Evolutionary conservation across 2,113 vertebrate genomes (phyloP).

Genomic region (Nanorana parkeri): DNA sequence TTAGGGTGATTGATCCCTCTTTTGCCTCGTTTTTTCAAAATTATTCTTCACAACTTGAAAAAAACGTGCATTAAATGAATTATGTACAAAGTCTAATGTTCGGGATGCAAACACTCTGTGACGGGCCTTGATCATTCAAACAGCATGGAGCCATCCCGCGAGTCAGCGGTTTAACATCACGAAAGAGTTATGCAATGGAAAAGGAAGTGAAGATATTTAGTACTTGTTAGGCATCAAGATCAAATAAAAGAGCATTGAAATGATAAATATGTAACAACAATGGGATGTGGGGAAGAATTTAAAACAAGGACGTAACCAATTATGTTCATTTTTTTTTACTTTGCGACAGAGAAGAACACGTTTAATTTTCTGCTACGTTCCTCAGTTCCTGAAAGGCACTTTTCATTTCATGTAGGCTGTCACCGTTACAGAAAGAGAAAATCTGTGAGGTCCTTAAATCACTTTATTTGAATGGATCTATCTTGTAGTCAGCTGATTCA

Average conservation of each 20-base stretch:
- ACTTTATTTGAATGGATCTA: background rate
- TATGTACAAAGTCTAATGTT: slow-evolving; percentile 56
- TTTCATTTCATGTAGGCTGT: slow-evolving; percentile 27
- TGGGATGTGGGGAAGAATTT: background rate
- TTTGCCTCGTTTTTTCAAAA: slow-evolving; percentile 25
- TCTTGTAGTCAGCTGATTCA: no score
- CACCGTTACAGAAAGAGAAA: slow-evolving; percentile 9
- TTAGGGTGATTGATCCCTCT: slow-evolving; percentile 36
- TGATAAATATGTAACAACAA: slow-evolving; percentile 33
- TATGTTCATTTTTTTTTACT: background rate
- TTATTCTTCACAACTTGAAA: slow-evolving; percentile 50
- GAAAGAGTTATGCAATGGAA: slow-evolving; percentile 9
- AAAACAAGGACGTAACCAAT: slow-evolving; percentile 9
- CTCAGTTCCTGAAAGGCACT: slow-evolving; percentile 1
- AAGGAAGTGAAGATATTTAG: slow-evolving; percentile 41
- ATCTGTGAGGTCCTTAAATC: slow-evolving; percentile 20
- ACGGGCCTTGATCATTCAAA: slow-evolving; percentile 54
- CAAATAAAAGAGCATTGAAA: slow-evolving; percentile 22
- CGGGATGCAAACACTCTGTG: slow-evolving; percentile 40
- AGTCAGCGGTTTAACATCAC: slow-evolving; percentile 45
- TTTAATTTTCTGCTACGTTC: slow-evolving; percentile 9
- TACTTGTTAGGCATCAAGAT: slow-evolving; percentile 31
- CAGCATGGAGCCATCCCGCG: slow-evolving; percentile 49
- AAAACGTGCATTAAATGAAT: slow-evolving; percentile 49
- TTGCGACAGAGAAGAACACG: background rate